phyloP scores from a whole-genome alignment of 2,888 invertebrate genomes.

The Drosophila limbata region DNA sequence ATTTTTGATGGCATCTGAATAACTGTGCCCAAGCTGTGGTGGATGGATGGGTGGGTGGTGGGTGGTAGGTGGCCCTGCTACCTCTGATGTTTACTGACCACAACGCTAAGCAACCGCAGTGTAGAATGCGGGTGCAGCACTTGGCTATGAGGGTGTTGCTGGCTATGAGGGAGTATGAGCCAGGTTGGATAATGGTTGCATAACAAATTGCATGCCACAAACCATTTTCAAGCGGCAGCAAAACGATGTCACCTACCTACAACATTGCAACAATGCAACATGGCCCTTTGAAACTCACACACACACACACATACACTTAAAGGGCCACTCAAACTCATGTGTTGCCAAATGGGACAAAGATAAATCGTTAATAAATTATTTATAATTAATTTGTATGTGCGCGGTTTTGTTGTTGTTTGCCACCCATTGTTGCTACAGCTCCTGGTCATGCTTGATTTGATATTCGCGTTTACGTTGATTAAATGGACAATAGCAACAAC shows the following conservation, averaged over 20 bases:
- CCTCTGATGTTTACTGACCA: slow-evolving; percentile 53
- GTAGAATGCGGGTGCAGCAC: slow-evolving; percentile 48
- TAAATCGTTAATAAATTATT: slow-evolving; percentile 82
- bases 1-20: slow-evolving; percentile 24
- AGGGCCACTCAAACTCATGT: slow-evolving; percentile 61
- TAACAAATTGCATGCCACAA: slow-evolving; percentile 79
- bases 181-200: slow-evolving; percentile 47
- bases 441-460: slow-evolving; percentile 69
- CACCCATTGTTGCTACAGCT: slow-evolving; percentile 34
- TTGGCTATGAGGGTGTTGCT: slow-evolving; percentile 12
- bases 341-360: slow-evolving; percentile 73
- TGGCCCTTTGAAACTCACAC: background rate
- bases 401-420: slow-evolving; percentile 52
- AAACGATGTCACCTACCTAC: slow-evolving; percentile 61
- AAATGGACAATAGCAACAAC: slow-evolving; percentile 67
- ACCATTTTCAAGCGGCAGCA: slow-evolving; percentile 64
- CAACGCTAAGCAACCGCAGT: slow-evolving; percentile 71
- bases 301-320: slow-evolving; percentile 12
- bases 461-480: slow-evolving; percentile 81
- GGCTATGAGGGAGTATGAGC: slow-evolving; percentile 2
- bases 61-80: background rate
- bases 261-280: slow-evolving; percentile 48
- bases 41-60: background rate
- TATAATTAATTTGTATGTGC: slow-evolving; percentile 81
- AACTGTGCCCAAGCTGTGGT: slow-evolving; percentile 14